phyloP scores from a whole-genome alignment of 30 jellyfish, hydroid and myxozoan species.

The Sanderia malayensis region DNA sequence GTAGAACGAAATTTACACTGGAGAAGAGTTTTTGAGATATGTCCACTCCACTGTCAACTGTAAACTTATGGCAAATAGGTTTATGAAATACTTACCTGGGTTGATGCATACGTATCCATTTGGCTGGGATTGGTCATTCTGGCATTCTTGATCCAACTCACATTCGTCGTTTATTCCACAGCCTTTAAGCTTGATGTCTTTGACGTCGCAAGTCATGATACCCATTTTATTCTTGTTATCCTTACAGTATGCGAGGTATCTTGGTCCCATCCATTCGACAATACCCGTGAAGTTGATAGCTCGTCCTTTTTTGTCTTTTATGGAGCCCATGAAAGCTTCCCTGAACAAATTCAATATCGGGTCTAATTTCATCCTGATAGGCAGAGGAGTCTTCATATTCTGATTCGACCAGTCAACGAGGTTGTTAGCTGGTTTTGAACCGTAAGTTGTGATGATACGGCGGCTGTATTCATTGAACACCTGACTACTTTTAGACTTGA shows the following conservation, averaged over 20 bases:
- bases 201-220: not conserved
- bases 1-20: no score
- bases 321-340: slow-evolving; percentile 8
- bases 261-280: not conserved
- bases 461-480: slow-evolving; percentile 1
- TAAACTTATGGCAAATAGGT: not conserved
- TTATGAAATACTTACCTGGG: not conserved
- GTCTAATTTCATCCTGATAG: slow-evolving; percentile 25
- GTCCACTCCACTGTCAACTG: no score
- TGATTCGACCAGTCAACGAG: slow-evolving; percentile 42
- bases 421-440: slow-evolving; percentile 31
- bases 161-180: slow-evolving; percentile 1
- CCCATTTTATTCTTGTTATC: not conserved
- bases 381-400: slow-evolving; percentile 28
- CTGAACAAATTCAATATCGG: slow-evolving; percentile 46
- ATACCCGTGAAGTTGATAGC: not conserved
- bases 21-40: no score
- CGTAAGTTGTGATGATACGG: slow-evolving; percentile 27
- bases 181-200: not conserved
- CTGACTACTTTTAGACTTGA: slow-evolving; percentile 2
- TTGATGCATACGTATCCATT: not conserved
- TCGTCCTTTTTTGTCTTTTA: not conserved
- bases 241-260: not conserved
- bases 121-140: not conserved
- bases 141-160: not conserved